phyloP scores from a whole-genome alignment of 1,140 invertebrate species.

The Contarinia nasturtii region DNA sequence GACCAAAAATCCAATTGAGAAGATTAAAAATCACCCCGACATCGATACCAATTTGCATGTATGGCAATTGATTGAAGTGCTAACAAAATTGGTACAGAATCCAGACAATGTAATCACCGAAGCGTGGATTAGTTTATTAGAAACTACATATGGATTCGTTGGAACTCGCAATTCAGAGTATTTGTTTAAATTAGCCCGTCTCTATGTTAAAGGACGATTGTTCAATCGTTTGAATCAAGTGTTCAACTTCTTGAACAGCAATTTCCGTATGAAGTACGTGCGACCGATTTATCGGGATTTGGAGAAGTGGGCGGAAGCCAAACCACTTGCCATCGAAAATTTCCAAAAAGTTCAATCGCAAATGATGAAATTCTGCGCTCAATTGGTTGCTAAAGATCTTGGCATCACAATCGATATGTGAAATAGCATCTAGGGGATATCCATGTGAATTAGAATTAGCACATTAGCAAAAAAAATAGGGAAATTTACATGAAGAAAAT shows the following conservation, averaged over 20 bases:
- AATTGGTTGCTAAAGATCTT: conserved; percentile 57
- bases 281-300: conserved; percentile 72
- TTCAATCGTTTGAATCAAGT: conserved; percentile 39
- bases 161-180: conserved; percentile 59
- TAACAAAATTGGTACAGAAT: conserved; percentile 43
- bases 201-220: conserved; percentile 56
- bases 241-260: conserved; percentile 57
- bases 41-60: conserved; percentile 33
- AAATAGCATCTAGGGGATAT: too few species aligned
- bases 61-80: conserved; percentile 50
- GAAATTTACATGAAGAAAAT: too few species aligned
- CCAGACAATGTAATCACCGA: conserved; percentile 16
- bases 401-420: conserved; percentile 5
- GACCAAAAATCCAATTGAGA: conserved; percentile 11
- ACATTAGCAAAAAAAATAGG: too few species aligned
- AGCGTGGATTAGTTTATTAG: conserved; percentile 28
- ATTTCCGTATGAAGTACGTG: conserved; percentile 83
- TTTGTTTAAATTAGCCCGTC: conserved; percentile 57
- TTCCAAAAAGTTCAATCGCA: conserved; percentile 45
- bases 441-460: too few species aligned
- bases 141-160: conserved; percentile 47
- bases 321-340: conserved; percentile 46
- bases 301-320: conserved; percentile 55
- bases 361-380: conserved; percentile 69
- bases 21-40: conserved; percentile 8